Evolutionary conservation across 1,140 invertebrate genomes (phyloP).

Genomic region (Zophobas morio): DNA sequence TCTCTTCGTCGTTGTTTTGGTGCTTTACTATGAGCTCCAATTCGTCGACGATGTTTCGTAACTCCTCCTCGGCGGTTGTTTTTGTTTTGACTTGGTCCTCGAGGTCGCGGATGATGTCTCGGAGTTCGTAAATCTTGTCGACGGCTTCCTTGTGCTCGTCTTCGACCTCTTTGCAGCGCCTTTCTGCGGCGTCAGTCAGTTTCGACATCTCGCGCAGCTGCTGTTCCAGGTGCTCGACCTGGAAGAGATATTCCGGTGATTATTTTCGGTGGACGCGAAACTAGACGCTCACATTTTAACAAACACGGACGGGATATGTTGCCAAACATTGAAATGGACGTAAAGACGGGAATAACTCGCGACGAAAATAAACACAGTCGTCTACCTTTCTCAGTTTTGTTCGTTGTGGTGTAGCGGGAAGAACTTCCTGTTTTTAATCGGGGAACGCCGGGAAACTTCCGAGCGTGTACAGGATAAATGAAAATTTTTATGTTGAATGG

Average conservation of each 20-base stretch:
- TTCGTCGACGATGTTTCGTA: conserved; percentile 69
- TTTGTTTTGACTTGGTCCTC: conserved; percentile 81
- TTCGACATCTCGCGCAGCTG: conserved; percentile 79
- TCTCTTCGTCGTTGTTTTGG: conserved; percentile 71
- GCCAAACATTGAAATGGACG: conserved; percentile 8
- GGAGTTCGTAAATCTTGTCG: conserved; percentile 79
- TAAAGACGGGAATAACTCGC: conserved; percentile 12
- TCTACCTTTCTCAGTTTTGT: background rate
- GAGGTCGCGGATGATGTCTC: conserved; percentile 83
- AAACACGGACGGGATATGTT: background rate
- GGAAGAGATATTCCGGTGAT: conserved; percentile 30
- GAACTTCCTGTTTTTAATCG: background rate
- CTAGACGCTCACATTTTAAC: background rate
- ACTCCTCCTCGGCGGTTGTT: conserved; percentile 65
- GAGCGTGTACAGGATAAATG: no score
- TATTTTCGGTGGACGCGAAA: conserved; percentile 19
- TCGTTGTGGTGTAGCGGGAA: background rate
- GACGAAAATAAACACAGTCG: conserved; percentile 5
- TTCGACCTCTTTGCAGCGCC: conserved; percentile 74
- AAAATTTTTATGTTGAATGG: no score
- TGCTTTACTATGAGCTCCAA: conserved; percentile 68
- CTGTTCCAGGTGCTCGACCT: conserved; percentile 80
- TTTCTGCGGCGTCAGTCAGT: conserved; percentile 73
- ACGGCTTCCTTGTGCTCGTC: conserved; percentile 78
- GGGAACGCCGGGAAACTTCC: background rate